Conservation (phyloP, 2,797 vertebrate genomes). For the Holocentrus rufus region DNA sequence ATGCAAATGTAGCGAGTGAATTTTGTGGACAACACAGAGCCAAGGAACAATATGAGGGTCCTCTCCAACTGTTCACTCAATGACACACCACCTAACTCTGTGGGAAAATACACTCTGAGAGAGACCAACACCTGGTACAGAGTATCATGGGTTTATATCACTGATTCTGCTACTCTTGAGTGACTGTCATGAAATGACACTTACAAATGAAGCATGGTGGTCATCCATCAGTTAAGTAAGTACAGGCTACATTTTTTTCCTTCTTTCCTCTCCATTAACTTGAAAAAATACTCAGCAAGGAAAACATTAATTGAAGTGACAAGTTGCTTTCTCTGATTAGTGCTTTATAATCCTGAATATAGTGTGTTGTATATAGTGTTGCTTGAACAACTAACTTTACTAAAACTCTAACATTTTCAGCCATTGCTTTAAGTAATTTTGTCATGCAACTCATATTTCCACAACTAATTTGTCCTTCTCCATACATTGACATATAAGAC, state of each 20-base stretch:
- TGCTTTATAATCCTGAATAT: not conserved
- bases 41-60: constrained; percentile 34
- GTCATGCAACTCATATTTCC: too few species aligned
- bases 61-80: constrained; percentile 44
- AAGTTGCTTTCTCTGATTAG: not conserved
- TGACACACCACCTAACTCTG: constrained; percentile 30
- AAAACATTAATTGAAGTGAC: not conserved
- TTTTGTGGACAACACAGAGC: constrained; percentile 25
- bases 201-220: not conserved
- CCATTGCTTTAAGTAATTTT: too few species aligned
- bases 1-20: constrained; percentile 52
- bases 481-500: too few species aligned
- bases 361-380: too few species aligned
- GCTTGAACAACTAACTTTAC: too few species aligned
- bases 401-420: too few species aligned
- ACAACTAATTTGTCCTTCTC: too few species aligned
- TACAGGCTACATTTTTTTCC: too few species aligned
- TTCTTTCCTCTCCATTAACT: too few species aligned
- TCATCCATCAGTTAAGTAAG: not conserved
- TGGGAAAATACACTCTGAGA: constrained; percentile 23
- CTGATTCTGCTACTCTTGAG: not conserved
- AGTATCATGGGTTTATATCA: not conserved
- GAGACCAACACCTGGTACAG: constrained; percentile 8
- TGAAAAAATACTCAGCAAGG: too few species aligned
- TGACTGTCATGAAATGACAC: not conserved